Base-by-base conservation (phyloP, 2,888 invertebrate genomes). In the Tineola bisselliella region DNA sequence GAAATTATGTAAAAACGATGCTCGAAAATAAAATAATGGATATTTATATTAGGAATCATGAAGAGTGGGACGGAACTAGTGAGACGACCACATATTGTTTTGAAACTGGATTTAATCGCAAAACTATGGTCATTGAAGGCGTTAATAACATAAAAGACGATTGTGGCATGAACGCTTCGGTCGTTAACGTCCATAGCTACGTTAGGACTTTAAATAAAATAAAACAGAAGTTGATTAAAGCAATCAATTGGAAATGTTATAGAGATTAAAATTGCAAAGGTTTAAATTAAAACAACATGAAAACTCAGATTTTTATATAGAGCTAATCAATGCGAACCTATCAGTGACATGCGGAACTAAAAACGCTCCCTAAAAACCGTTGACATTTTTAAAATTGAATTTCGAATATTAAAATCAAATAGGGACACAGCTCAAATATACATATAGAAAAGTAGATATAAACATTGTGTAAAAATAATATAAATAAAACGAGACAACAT, bases 1-100 rank as follows among this genome's bases (percentile, higher is more conserved):
- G 82, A 43, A 57, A 76, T 30, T 73, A 81, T 59, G 64, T 86
- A 66, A 79, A 76, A 62, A 58, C 25, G 0, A 63, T 76, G 44
- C 81, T 77, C 76, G 72, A 75, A 64, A 63, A 56, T 1, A 72
- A 71, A 8, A 65, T 82, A 0, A 66, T 64, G 4, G 60, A 17
- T 1, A 71, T 81, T 1, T 69, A 62, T 0, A 74, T 86, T 8
- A 69, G 77, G 31, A 73, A 70, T 0, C 73, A 79, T 30, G 83
- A 84, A 61, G 67, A 77, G 31, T 87, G 84, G 81, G 76, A 80
- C 38, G 86, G 84, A 0, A 81, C 79, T 0, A 67, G 73, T 0
- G 81, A 80, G 43, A 74, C 75, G 0, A 75, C 76, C 0, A 74
- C 67, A 2, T 78, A 72, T 59, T 77, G 79, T 0, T 63, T 78